Conservation (phyloP, 2,888 invertebrate species). For the Drosophila borealis region DNA sequence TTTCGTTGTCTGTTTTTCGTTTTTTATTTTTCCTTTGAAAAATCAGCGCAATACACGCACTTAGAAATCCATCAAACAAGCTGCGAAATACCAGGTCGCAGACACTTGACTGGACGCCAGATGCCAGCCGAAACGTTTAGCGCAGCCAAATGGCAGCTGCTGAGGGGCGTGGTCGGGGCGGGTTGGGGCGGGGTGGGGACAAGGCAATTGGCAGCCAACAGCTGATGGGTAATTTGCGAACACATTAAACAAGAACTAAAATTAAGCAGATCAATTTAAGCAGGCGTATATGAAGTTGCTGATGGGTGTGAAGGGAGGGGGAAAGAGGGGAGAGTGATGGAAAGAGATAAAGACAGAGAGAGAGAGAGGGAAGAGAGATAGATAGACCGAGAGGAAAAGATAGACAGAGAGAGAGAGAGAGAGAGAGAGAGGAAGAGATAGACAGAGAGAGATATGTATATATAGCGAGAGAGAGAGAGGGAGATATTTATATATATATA, state of each 20-base stretch:
- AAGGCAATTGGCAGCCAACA: conserved; percentile 24
- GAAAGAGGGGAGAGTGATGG: neutral
- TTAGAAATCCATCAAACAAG: conserved; percentile 79
- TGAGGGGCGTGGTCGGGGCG: too few relatives aligned
- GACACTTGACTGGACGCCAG: conserved; percentile 48
- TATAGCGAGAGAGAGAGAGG: too few relatives aligned
- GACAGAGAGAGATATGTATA: too few relatives aligned
- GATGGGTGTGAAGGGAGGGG: neutral
- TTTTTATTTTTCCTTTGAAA: conserved; percentile 28
- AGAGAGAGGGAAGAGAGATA: too few relatives aligned
- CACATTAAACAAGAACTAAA: conserved; percentile 30
- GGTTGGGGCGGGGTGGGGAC: conserved; percentile 7
- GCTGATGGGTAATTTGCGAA: conserved; percentile 30
- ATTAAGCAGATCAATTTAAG: conserved; percentile 60
- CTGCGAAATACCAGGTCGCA: conserved; percentile 34
- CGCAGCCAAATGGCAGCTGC: neutral
- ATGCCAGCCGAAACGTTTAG: conserved; percentile 57
- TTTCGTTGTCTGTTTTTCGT: conserved; percentile 5
- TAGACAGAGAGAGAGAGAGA: too few relatives aligned
- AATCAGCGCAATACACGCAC: conserved; percentile 71
- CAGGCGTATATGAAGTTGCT: neutral
- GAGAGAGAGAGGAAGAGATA: too few relatives aligned
- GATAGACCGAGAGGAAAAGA: too few relatives aligned
- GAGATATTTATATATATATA: too few relatives aligned
- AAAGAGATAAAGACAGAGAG: neutral